phyloP scores from a whole-genome alignment of 2,888 invertebrate genomes.

The Kuschelorhynchus macadamiae region DNA sequence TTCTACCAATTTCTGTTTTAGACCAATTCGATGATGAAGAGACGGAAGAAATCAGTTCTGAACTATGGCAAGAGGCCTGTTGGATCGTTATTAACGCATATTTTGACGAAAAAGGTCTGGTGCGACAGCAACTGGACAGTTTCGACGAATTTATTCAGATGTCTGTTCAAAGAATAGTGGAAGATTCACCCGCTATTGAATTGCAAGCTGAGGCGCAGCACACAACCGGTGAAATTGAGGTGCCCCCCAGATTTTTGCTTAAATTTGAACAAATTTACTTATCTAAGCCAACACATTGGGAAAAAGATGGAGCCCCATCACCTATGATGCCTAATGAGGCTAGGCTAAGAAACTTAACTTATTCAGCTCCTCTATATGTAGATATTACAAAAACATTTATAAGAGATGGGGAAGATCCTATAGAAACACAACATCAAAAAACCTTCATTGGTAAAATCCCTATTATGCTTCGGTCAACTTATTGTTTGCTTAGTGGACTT shows the following conservation, averaged over 20 bases:
- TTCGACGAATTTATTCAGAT: conserved; percentile 99
- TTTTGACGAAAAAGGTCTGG: conserved; percentile 99
- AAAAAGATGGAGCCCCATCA: conserved; percentile 98
- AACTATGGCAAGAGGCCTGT: conserved; percentile 99
- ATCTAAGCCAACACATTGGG: conserved; percentile 99
- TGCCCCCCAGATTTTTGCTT: conserved; percentile 89
- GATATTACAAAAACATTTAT: conserved; percentile 98
- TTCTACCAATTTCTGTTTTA: conserved; percentile 23
- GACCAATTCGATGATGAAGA: conserved; percentile 85
- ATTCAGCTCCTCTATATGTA: conserved; percentile 98
- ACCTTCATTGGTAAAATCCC: conserved; percentile 93
- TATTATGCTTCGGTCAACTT: conserved; percentile 98
- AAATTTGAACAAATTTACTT: conserved; percentile 99
- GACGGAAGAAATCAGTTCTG: conserved; percentile 95
- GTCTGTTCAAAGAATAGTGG: conserved; percentile 99
- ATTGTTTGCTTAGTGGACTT: conserved; percentile 93
- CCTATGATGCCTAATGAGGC: conserved; percentile 99
- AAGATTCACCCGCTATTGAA: conserved; percentile 98
- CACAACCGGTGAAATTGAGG: conserved; percentile 92
- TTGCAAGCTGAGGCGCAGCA: conserved; percentile 98
- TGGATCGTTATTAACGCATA: conserved; percentile 99
- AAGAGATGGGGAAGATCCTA: conserved; percentile 90
- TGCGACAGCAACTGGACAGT: conserved; percentile 98
- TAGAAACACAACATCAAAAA: conserved; percentile 86
- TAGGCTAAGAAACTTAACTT: conserved; percentile 94